Conservation (phyloP, 2,888 invertebrate species). For the Drosophila colorata region DNA sequence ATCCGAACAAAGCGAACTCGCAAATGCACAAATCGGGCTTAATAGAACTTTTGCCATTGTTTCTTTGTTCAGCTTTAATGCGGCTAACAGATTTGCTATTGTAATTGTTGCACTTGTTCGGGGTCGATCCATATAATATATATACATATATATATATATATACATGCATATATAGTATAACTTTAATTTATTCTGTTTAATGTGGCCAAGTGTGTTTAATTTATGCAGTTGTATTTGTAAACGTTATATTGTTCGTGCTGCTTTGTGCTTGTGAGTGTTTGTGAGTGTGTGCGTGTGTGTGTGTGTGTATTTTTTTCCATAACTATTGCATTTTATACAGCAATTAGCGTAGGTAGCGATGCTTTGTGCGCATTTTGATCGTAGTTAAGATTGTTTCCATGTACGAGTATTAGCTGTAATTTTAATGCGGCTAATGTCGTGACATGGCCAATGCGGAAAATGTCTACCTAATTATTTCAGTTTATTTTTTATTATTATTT, state of each 20-base stretch:
- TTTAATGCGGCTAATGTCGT: constrained; percentile 40
- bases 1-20: constrained; percentile 6
- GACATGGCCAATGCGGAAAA: constrained; percentile 58
- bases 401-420: constrained; percentile 36
- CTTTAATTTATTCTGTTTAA: constrained; percentile 49
- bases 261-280: constrained; percentile 6
- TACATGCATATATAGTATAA: constrained; percentile 41
- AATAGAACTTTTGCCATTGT: constrained; percentile 35
- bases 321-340: constrained; percentile 59
- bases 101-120: constrained; percentile 53
- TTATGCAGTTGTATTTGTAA: constrained; percentile 16
- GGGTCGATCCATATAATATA: constrained; percentile 34
- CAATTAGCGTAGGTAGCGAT: constrained; percentile 60
- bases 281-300: not conserved
- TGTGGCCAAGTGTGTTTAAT: constrained; percentile 29
- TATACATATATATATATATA: too few relatives aligned
- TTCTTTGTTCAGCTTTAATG: constrained; percentile 40
- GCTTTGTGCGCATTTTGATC: constrained; percentile 49
- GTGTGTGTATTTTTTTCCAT: constrained; percentile 20
- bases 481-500: constrained; percentile 14
- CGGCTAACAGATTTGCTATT: constrained; percentile 45
- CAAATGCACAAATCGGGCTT: constrained; percentile 34
- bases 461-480: constrained; percentile 36
- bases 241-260: not conserved
- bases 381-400: constrained; percentile 53